Evolutionary conservation across 2,113 vertebrate species (phyloP).

Genomic region (Xiphophorus maculatus): DNA sequence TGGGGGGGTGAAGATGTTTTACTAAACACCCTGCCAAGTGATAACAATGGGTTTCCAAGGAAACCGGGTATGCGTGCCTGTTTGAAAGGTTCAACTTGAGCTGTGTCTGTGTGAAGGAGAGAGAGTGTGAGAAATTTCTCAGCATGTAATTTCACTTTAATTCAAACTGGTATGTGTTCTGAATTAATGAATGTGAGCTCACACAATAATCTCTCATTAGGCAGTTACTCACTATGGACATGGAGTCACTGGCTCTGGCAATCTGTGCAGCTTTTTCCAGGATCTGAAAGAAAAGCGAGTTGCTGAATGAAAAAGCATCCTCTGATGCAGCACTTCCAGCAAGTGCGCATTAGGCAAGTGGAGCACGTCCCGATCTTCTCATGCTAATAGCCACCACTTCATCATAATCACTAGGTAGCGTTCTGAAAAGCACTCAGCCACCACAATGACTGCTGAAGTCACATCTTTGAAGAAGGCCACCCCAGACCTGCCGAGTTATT

Average conservation of each 20-base stretch:
- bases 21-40: constrained; percentile 23
- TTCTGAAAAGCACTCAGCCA: constrained; percentile 31
- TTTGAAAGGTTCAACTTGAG: constrained; percentile 7
- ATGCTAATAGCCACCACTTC: constrained; percentile 38
- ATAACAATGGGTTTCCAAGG: constrained; percentile 46
- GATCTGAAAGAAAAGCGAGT: constrained; percentile 81
- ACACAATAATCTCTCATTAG: not conserved
- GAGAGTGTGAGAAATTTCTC: constrained; percentile 4
- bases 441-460: constrained; percentile 11
- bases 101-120: constrained; percentile 1
- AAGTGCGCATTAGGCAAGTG: constrained; percentile 29
- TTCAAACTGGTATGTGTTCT: constrained; percentile 2
- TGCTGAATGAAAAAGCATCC: constrained; percentile 1
- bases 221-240: constrained; percentile 82
- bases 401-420: constrained; percentile 39
- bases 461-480: constrained; percentile 6
- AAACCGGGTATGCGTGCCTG: constrained; percentile 7
- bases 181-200: not conserved
- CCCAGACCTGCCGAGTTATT: not conserved
- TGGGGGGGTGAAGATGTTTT: constrained; percentile 26
- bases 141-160: not conserved
- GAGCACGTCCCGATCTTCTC: constrained; percentile 48
- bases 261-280: constrained; percentile 98
- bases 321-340: constrained; percentile 14
- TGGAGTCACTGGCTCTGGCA: constrained; percentile 84